Evolutionary conservation across 2,113 vertebrate genomes (phyloP).

Genomic region (Tragelaphus strepsiceros): DNA sequence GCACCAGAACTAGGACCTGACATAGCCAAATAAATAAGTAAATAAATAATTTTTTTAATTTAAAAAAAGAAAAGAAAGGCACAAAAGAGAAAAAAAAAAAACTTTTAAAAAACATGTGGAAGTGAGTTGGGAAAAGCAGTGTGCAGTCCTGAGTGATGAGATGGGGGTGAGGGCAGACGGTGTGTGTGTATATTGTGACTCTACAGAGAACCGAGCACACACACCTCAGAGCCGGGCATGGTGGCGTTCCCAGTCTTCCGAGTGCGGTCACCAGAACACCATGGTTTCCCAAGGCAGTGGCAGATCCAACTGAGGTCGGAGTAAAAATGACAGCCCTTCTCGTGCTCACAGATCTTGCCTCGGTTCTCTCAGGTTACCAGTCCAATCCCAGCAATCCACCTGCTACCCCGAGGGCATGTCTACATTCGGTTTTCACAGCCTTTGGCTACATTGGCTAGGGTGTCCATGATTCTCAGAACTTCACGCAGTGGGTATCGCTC

Average conservation of each 20-base stretch:
- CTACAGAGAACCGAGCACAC: neutral
- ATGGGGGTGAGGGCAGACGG: neutral
- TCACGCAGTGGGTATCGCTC: fast-evolving
- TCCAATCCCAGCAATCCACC: neutral
- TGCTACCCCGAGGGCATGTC: neutral
- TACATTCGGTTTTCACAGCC: neutral
- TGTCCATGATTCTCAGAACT: neutral
- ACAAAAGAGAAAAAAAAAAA: neutral
- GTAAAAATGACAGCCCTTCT: neutral
- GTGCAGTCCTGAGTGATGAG: neutral
- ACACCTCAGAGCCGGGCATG: fast-evolving
- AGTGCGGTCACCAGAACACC: neutral
- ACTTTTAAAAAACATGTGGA: neutral
- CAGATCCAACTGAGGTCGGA: neutral
- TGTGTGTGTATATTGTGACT: neutral
- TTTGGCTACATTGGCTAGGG: fast-evolving
- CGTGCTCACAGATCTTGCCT: too few relatives aligned
- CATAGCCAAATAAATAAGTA: neutral
- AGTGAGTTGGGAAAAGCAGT: neutral
- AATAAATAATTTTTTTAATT: neutral
- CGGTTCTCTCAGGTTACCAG: neutral
- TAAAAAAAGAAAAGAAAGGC: neutral
- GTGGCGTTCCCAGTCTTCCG: fast-evolving
- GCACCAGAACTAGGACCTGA: neutral
- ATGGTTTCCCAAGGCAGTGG: neutral